phyloP scores from a whole-genome alignment of 2,797 vertebrate species.

The Lagodon rhomboides region DNA sequence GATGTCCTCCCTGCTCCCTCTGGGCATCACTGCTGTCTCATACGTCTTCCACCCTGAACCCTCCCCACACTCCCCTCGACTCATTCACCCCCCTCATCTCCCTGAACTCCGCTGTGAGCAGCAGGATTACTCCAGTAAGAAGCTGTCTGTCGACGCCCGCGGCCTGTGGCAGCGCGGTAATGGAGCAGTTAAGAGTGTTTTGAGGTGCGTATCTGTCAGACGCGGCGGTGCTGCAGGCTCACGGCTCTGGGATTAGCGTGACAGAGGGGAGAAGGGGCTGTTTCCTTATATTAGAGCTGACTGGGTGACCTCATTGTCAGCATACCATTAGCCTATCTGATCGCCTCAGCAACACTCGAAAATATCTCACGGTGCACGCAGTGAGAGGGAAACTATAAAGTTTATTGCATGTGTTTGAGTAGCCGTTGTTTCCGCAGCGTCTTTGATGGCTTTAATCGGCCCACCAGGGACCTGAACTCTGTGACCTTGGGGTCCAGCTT shows the following conservation, averaged over 20 bases:
- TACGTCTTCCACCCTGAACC: conserved; percentile 9
- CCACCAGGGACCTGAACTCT: conserved; percentile 61
- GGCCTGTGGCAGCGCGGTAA: conserved; percentile 61
- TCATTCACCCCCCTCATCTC: conserved; percentile 21
- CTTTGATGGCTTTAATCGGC: conserved; percentile 57
- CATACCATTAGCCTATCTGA: background rate
- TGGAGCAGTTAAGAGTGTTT: conserved; percentile 75
- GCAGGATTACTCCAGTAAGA: conserved; percentile 67
- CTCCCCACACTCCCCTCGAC: background rate
- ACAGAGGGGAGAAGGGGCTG: conserved; percentile 40
- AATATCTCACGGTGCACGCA: background rate
- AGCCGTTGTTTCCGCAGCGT: conserved; percentile 32
- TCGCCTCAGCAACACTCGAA: conserved; percentile 1
- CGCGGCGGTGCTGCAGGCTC: conserved; percentile 50
- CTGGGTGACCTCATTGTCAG: conserved; percentile 47
- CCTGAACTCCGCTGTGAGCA: conserved; percentile 25
- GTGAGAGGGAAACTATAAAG: conserved; percentile 16
- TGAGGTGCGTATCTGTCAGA: conserved; percentile 67
- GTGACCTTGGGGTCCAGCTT: conserved; percentile 59
- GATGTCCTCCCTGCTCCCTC: conserved; percentile 35
- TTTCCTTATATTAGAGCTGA: conserved; percentile 48
- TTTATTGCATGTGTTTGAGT: conserved; percentile 42
- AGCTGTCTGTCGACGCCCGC: conserved; percentile 64
- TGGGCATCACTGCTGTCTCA: conserved; percentile 39
- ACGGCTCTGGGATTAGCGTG: conserved; percentile 64